Evolutionary conservation across 2,888 invertebrate genomes (phyloP), one percentile per base, ranked within the genome.

Genomic region (Melanostoma mellinum): DNA sequence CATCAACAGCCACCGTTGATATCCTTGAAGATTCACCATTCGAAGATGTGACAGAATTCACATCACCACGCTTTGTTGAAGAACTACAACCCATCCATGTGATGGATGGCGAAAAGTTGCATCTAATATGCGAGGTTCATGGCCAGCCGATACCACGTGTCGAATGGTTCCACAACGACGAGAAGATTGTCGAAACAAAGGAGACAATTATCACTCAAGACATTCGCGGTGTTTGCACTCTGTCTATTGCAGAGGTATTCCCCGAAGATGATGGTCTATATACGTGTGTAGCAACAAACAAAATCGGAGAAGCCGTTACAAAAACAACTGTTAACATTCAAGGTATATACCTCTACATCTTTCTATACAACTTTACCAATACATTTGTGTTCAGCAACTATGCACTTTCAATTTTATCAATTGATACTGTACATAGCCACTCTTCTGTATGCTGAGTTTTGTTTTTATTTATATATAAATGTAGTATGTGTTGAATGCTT

Each of bases 261-360:
- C 96, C 97, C 9, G 98, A 98, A 93, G 96, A 97, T 93, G 94
- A 96, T 88, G 98, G 98, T 77, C 94, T 93, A 89, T 98, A 98
- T 90, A 94, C 94, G 78, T 97, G 97, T 90, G 93, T 93, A 88
- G 98, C 97, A 61, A 92, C 93, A 67, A 98, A 98, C 92, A 94
- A 94, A 88, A 94, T 95, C 87, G 99, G 99, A 87, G 95, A 94
- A 93, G 95, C 95, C 88, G 93, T 94, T 89, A 96, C 95, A 88
- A 94, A 94, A 89, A 94, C 96, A 89, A 93, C 94, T 86, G 94
- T 97, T 82, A 92, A 94, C 88, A 95, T 97, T 87, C 97, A 97
- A 95, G 96, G 96, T 96, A 94, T 87, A 85, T 53, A 42, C 58
- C 52, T 50, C 65, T 65, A 68, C 63, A 20, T 10, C 42, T 30